Conservation (phyloP, 2,113 vertebrate species). For the Rhea americana region DNA sequence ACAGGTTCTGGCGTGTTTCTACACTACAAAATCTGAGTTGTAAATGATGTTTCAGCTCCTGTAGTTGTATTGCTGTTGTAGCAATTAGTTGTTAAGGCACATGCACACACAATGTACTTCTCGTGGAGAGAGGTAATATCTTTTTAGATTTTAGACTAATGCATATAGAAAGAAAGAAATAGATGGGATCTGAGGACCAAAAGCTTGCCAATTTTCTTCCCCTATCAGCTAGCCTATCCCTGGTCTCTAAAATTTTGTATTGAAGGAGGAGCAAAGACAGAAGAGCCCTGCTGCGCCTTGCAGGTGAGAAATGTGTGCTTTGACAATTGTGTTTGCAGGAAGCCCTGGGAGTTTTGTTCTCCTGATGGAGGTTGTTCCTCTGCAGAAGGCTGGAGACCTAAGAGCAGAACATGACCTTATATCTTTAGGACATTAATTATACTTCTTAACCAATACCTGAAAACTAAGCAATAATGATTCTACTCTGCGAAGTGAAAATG, state of each 20-base stretch:
- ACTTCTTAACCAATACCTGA: background rate
- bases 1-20: background rate
- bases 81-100: no score
- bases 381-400: background rate
- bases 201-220: background rate
- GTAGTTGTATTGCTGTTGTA: background rate
- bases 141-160: background rate
- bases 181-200: background rate
- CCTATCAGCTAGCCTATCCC: background rate
- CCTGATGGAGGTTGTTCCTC: background rate
- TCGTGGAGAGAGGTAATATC: background rate
- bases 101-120: background rate
- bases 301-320: background rate
- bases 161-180: background rate
- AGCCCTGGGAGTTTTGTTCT: background rate
- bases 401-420: background rate
- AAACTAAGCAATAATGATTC: background rate
- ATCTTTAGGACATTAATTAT: background rate
- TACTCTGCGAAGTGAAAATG: background rate
- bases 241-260: background rate
- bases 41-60: background rate
- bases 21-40: background rate
- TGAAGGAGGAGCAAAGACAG: background rate
- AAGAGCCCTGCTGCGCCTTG: fast-evolving
- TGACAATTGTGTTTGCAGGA: background rate